A percentile compares a stretch with the other conserved stretches of the same genome.
Evolutionary conservation across 2,113 vertebrate species (phyloP).

Genomic region (Rousettus leschenaultii): DNA sequence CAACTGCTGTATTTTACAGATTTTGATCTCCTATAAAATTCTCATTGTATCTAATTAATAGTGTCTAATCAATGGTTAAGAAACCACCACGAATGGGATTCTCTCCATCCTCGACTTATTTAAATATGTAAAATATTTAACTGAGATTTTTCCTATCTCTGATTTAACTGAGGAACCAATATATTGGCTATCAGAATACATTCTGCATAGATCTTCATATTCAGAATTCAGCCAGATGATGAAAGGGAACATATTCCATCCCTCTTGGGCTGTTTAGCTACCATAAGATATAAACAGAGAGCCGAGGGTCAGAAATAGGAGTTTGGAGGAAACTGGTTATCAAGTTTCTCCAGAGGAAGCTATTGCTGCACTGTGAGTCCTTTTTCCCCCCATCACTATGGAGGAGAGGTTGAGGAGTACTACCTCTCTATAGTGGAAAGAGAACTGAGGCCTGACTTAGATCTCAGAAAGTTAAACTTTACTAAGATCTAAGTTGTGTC

Average conservation of each 20-base stretch:
- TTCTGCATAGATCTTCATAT: not conserved
- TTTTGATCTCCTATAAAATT: not conserved
- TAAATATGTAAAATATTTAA: not conserved
- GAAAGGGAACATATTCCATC: not conserved
- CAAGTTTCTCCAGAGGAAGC: not conserved
- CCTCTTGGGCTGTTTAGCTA: not conserved
- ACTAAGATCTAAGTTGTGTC: not conserved
- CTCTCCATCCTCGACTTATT: not conserved
- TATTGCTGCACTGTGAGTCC: not conserved
- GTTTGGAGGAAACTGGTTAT: not conserved
- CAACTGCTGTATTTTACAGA: not conserved
- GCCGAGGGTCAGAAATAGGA: not conserved
- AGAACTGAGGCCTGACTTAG: not conserved
- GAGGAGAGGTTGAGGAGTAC: not conserved
- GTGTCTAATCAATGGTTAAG: not conserved
- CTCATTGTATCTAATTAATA: not conserved
- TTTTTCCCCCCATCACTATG: not conserved
- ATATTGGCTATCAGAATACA: not conserved
- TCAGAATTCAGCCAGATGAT: not conserved
- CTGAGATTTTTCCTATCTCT: not conserved
- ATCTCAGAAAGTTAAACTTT: not conserved
- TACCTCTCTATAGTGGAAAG: not conserved
- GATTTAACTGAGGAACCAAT: not conserved
- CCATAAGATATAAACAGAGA: not conserved
- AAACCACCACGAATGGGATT: not conserved